These are phyloP conservation scores for Anabacerthia variegaticeps DNA, from an alignment of 2,797 vertebrate genomes.

Conservation along the genomic window DNA sequence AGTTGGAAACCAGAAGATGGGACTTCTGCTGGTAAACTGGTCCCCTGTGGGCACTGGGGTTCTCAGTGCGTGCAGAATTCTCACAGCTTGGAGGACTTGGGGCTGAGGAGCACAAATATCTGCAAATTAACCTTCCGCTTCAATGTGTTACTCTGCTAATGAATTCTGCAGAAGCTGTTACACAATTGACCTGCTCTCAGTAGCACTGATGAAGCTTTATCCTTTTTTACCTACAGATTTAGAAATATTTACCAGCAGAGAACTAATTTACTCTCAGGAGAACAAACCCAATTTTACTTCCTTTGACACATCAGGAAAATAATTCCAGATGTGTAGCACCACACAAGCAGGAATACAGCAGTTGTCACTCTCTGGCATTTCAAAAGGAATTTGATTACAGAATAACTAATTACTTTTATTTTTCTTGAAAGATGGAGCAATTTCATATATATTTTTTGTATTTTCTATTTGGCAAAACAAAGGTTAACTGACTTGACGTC, in stretches of 20 bases:
- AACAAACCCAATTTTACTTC: slow-evolving; percentile 17
- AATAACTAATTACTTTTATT: background rate
- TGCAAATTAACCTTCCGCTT: background rate
- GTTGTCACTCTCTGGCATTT: background rate
- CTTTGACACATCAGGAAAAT: background rate
- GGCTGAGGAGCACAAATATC: background rate
- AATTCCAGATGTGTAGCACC: background rate
- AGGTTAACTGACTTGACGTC: background rate
- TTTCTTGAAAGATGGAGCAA: background rate
- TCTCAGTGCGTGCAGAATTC: background rate
- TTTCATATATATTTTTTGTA: background rate
- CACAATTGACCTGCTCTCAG: background rate
- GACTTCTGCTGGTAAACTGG: background rate
- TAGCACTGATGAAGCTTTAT: background rate
- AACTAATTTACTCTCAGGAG: slow-evolving; percentile 27
- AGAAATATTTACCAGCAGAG: slow-evolving; percentile 29
- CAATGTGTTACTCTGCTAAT: background rate
- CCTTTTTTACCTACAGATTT: background rate
- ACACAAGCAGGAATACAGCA: background rate
- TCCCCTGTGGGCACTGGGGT: background rate
- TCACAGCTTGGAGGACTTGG: background rate
- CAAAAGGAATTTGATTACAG: background rate
- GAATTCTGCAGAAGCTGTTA: background rate
- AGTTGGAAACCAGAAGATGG: background rate
- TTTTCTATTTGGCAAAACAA: background rate